Base-by-base conservation (phyloP, 2,113 vertebrate genomes). In the Lampris megalopsis region DNA sequence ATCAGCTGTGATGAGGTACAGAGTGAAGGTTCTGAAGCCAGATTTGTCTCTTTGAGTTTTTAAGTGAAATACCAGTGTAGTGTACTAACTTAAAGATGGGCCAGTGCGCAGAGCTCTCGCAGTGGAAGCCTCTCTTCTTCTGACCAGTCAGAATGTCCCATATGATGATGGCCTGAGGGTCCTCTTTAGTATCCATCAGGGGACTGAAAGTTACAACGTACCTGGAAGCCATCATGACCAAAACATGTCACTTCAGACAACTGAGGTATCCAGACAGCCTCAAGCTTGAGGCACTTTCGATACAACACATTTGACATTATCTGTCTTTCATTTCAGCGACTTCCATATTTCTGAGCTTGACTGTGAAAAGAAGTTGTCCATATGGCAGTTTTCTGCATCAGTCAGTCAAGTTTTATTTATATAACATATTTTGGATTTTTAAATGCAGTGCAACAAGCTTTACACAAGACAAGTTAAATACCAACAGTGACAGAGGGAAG, bases 51-150 rank as follows among this genome's bases (percentile, higher is more conserved):
- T 5, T 53, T 3, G 13, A 49, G 47, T 43, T 9, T 45, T 36
- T 7, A 68, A 57, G 58, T 9, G 45, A 35, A 43, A 1, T 5
- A 6, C 11, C 4, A n/a, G 35, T 0, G 6, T 0, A 40, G 0
- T 6, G 41, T 8, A 92, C 98, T 91, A 88, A 99, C 98, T 99
- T 99, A 86, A 99, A 99, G 80, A 99, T 99, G 62, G 98, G 98
- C 98, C 98, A 99, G 80, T 99, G 98, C 59, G 98, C 97, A 2
- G 98, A 99, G 79, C 97, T 99, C 85, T 99, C 98, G 71, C 97
- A 99, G 86, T 99, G 98, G 86, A 99, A 99, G 5, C 98, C 98
- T 94, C 98, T 93, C 88, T 97, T 99, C 94, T 99, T 99, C 81
- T 98, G 97, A 66, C 98, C 98, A 0, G 97, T 99, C 47, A 99